Evolutionary conservation across 1,140 invertebrate genomes (phyloP), one percentile per base, ranked within the genome.

Genomic region (Drosophila ironensis): DNA sequence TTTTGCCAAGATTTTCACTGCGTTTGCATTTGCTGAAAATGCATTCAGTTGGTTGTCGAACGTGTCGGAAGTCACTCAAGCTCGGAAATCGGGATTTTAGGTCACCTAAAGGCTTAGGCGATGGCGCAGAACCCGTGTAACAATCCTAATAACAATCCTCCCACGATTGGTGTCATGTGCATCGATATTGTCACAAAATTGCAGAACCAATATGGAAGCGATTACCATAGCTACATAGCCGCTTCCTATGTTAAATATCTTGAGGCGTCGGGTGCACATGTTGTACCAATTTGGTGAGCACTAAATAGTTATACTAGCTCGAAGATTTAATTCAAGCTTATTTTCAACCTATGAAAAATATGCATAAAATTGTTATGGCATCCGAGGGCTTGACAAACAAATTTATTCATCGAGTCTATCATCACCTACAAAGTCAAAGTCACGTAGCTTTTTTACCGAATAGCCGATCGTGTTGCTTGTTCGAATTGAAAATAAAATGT

Each of bases 171-270:
- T 12, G 90, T 95, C 12, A 74, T 95, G 16, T 90, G 93, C 0
- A 93, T 95, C 72, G 94, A 95, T 86, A 90, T 92, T 17, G 91
- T 91, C 2, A 89, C 81, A 0, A 2, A 0, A 0, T 27, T 81
- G 19, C 12, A 22, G 6, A 1, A 82, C 2, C 87, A 90, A 6
- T 94, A 91, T 89, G 89, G 91, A 0, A 68, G 90, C 25, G 53
- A 90, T 24, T 92, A 92, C 64, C 88, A 92, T 1, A 94, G 93
- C 72, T 97, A 94, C 75, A 96, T 98, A 38, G 94, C 94, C 0
- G 94, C 96, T 1, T 95, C 95, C 0, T 98, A 98, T 80, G 95
- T 98, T 0, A 97, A 98, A 89, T 95, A 92, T 89, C 72, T 98
- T 5, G 96, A 98, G 91, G 91, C 93, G 45, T 93, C 94, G 7